These are phyloP conservation scores for Lagria hirta DNA, from an alignment of 2,888 invertebrate genomes.

Conservation along the genomic window DNA sequence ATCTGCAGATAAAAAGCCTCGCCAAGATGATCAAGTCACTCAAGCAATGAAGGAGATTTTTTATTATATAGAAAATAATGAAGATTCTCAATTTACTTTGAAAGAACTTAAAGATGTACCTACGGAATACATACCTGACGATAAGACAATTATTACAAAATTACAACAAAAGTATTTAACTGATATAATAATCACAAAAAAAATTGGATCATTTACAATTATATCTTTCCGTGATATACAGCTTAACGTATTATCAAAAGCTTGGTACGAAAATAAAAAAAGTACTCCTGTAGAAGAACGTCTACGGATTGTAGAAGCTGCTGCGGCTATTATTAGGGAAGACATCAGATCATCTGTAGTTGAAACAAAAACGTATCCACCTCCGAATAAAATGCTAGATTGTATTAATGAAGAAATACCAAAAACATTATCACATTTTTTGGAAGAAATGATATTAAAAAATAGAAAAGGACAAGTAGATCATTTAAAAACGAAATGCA, in stretches of 20 bases:
- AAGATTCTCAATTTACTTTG: too few relatives aligned
- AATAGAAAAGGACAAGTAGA: slow-evolving; percentile 39
- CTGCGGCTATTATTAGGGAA: slow-evolving; percentile 48
- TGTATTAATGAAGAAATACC: slow-evolving; percentile 40
- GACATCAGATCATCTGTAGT: slow-evolving; percentile 45
- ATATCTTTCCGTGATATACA: too few relatives aligned
- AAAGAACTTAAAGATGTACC: too few relatives aligned
- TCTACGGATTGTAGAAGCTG: slow-evolving; percentile 41
- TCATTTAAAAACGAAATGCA: slow-evolving; percentile 32
- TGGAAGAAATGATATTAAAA: slow-evolving; percentile 39
- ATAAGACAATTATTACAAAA: too few relatives aligned
- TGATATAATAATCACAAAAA: too few relatives aligned
- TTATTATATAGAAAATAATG: too few relatives aligned
- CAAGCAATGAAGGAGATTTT: too few relatives aligned
- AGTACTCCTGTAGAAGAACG: slow-evolving; percentile 38
- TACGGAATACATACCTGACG: too few relatives aligned
- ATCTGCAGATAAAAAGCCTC: too few relatives aligned
- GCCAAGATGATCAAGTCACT: too few relatives aligned
- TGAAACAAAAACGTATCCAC: slow-evolving; percentile 42
- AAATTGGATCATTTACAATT: too few relatives aligned
- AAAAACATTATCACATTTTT: slow-evolving; percentile 36
- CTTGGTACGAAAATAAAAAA: slow-evolving; percentile 47
- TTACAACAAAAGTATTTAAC: too few relatives aligned
- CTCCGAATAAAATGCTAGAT: slow-evolving; percentile 40
- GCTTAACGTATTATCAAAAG: slow-evolving; percentile 42